Percentiles rank a stretch among this genome's conserved stretches.
Conservation (phyloP, 2,888 invertebrate species). For the Lycocerus yunnanus region DNA sequence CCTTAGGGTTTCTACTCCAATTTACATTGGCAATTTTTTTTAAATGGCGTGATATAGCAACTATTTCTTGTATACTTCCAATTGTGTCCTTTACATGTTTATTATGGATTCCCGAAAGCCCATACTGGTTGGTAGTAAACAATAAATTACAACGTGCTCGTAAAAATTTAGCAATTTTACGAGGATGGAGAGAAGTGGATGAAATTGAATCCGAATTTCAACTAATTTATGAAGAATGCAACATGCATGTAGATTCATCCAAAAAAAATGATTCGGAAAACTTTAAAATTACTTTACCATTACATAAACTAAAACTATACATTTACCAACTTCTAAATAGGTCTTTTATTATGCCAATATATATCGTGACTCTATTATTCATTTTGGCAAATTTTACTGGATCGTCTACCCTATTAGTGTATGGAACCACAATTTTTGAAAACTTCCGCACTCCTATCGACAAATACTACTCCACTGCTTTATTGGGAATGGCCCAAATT, state of each 20-base stretch:
- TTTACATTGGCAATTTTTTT: conserved; percentile 75
- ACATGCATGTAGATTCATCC: conserved; percentile 43
- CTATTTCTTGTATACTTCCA: conserved; percentile 70
- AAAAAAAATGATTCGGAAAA: neutral
- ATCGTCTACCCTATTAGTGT: conserved; percentile 73
- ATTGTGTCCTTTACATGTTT: conserved; percentile 66
- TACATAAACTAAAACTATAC: neutral
- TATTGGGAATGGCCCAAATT: conserved; percentile 73
- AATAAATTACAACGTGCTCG: conserved; percentile 69
- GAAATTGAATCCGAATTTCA: conserved; percentile 65
- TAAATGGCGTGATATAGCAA: conserved; percentile 72
- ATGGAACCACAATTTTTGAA: conserved; percentile 75
- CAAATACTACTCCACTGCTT: conserved; percentile 74
- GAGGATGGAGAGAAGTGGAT: conserved; percentile 72
- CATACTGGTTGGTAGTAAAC: conserved; percentile 76
- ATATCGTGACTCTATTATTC: conserved; percentile 68
- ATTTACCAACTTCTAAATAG: conserved; percentile 58
- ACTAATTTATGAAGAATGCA: conserved; percentile 41
- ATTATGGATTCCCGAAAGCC: conserved; percentile 79
- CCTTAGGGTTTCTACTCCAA: conserved; percentile 75
- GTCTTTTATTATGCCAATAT: conserved; percentile 71
- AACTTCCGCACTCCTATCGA: conserved; percentile 73
- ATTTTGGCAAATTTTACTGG: conserved; percentile 78
- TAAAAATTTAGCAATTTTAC: conserved; percentile 73
- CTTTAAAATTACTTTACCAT: neutral